Base-by-base conservation (phyloP, 2,888 invertebrate species). In the Dryomyza anilis region DNA sequence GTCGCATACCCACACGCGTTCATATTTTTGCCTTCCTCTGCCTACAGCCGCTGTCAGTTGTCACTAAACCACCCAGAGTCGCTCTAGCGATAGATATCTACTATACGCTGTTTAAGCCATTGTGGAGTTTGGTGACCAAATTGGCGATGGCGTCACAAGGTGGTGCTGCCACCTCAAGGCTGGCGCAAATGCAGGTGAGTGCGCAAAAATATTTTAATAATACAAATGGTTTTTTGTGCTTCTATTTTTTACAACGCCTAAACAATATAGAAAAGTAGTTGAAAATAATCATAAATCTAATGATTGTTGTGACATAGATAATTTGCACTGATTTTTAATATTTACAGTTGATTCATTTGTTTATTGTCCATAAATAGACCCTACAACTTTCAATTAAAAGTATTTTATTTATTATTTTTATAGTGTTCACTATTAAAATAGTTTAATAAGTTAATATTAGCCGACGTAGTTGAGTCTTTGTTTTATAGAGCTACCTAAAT, bases 171-270 rank as follows among this genome's bases (percentile, higher is more conserved):
- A 76, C 71, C 70, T 85, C 85, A 72, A 83, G 81, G 78, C 76
- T 85, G 71, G 77, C 79, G 39, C 81, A 83, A 75, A 83, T 85
- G 81, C 84, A 85, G 81, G 85, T 85, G 78, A 81, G 82, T 77
- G 65, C 63, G 29, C 30, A 46, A 56, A 56, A 55, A 1, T n/a
- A n/a, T n/a, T n/a, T n/a, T n/a, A n/a, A n/a, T n/a, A 14, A 43
- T 43, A 43, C 16, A 5, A 5, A 43, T 43, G 16, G n/a, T n/a
- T n/a, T n/a, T n/a, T n/a, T n/a, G n/a, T n/a, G n/a, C n/a, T n/a
- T n/a, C n/a, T n/a, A n/a, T n/a, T n/a, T n/a, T n/a, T n/a, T n/a
- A 39, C 39, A 5, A 43, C 16, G 19, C 43, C n/a, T 6, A 43
- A 43, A 10, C 3, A 16, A 8, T 16, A 7, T 16, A 43, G 43